Conservation (phyloP, 2,113 vertebrate species). For the Brachyistius frenatus region DNA sequence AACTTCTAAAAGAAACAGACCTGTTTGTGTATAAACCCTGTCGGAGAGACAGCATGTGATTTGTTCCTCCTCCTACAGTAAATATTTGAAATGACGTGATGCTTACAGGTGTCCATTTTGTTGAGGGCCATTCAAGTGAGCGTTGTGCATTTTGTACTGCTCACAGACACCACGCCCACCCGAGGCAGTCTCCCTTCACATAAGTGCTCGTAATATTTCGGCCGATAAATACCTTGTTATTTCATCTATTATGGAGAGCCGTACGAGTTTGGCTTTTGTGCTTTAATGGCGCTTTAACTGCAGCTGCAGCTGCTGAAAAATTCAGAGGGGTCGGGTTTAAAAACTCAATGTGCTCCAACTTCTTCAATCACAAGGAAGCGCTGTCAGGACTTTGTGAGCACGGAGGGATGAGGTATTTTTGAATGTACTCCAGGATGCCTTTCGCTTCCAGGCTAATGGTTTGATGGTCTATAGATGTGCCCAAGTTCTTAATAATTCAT, state of each 20-base stretch:
- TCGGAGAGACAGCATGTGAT: not conserved
- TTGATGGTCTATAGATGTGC: conserved; percentile 81
- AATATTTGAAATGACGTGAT: not conserved
- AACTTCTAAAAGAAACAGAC: not conserved
- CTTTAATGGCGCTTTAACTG: conserved; percentile 74
- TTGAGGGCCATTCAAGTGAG: conserved; percentile 9
- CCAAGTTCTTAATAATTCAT: conserved; percentile 82
- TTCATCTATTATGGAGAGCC: conserved; percentile 76
- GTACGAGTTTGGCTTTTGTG: conserved; percentile 56
- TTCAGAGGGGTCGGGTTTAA: conserved; percentile 70
- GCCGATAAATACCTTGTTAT: conserved; percentile 78
- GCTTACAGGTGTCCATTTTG: conserved; percentile 28
- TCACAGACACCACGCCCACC: not conserved
- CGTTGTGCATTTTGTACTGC: conserved; percentile 20
- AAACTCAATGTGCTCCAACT: conserved; percentile 57
- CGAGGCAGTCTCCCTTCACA: conserved; percentile 1
- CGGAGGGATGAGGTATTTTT: conserved; percentile 65
- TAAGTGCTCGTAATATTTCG: conserved; percentile 58
- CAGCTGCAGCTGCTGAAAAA: conserved; percentile 74
- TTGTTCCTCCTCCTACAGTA: not conserved
- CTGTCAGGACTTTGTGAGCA: conserved; percentile 57
- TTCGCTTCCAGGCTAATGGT: conserved; percentile 79
- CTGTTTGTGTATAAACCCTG: not conserved
- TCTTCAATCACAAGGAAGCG: conserved; percentile 72
- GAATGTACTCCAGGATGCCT: conserved; percentile 69